Percentiles rank a stretch among this genome's conserved stretches.
Evolutionary conservation across 2,888 invertebrate genomes (phyloP).

Genomic region (Mycalesis mineus): DNA sequence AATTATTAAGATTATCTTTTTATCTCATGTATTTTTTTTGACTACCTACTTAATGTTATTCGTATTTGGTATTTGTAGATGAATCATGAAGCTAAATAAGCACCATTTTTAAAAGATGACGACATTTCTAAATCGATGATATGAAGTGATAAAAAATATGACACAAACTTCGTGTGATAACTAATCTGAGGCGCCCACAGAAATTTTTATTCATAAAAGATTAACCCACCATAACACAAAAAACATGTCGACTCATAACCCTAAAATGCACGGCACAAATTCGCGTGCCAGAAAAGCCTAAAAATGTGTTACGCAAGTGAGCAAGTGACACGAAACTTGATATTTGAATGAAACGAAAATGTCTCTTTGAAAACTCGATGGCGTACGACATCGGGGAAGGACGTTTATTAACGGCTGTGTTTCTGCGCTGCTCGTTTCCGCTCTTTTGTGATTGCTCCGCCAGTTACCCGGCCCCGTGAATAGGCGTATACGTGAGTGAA

Average conservation of each 20-base stretch:
- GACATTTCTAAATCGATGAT: no score
- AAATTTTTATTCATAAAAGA: background rate
- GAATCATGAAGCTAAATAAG: no score
- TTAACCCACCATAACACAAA: background rate
- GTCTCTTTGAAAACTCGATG: slow-evolving; percentile 33
- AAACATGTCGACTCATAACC: background rate
- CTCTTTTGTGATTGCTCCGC: slow-evolving; percentile 61
- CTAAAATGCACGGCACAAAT: slow-evolving; percentile 10
- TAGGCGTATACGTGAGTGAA: slow-evolving; percentile 57
- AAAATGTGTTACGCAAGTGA: slow-evolving; percentile 23
- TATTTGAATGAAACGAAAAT: slow-evolving; percentile 34
- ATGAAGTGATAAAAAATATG: no score
- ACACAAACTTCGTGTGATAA: no score
- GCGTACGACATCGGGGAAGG: slow-evolving; percentile 43
- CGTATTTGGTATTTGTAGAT: no score
- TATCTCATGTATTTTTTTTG: no score
- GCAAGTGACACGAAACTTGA: slow-evolving; percentile 28
- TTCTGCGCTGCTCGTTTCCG: slow-evolving; percentile 55
- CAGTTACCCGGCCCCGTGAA: slow-evolving; percentile 53
- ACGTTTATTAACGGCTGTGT: slow-evolving; percentile 65
- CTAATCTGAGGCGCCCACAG: no score
- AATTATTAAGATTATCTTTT: no score
- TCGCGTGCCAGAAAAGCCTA: slow-evolving; percentile 21
- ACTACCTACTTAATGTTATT: no score
- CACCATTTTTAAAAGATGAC: no score